Conservation (phyloP, 2,888 invertebrate genomes). For the Tineola bisselliella region DNA sequence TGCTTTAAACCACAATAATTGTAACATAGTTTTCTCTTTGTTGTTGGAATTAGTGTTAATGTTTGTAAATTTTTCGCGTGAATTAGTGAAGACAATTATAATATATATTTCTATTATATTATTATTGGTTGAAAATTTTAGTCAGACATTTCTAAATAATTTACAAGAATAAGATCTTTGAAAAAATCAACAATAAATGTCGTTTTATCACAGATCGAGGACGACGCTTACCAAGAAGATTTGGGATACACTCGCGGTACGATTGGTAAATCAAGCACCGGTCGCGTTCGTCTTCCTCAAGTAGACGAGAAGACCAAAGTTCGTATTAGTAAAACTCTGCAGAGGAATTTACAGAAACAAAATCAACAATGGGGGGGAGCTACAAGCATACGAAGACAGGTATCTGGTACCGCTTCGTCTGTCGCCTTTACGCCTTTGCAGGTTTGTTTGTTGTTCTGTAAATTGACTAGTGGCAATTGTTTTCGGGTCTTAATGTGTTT, state of each 20-base stretch:
- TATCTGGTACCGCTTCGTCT: constrained; percentile 97
- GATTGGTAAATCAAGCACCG: constrained; percentile 93
- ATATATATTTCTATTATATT: too few species aligned
- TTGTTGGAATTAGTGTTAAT: background rate
- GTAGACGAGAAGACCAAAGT: constrained; percentile 99
- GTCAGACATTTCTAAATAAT: too few species aligned
- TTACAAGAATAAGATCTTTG: too few species aligned
- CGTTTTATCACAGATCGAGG: constrained; percentile 85
- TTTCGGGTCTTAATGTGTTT: too few species aligned
- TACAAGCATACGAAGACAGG: constrained; percentile 95
- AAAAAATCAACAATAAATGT: too few species aligned
- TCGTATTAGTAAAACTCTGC: constrained; percentile 96
- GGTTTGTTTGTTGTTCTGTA: constrained; percentile 43
- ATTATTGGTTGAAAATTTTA: too few species aligned
- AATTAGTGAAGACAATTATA: too few species aligned
- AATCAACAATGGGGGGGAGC: constrained; percentile 91
- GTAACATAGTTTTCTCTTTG: background rate
- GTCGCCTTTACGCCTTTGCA: constrained; percentile 98
- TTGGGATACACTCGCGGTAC: constrained; percentile 96
- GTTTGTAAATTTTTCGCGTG: too few species aligned
- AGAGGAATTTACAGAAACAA: constrained; percentile 94
- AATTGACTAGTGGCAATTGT: too few species aligned
- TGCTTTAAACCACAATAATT: background rate
- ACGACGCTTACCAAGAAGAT: constrained; percentile 99
- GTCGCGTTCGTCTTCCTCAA: constrained; percentile 91